Evolutionary conservation across 2,113 vertebrate species (phyloP), one percentile per base, ranked within the genome.

Genomic region (Dasyornis broadbenti): DNA sequence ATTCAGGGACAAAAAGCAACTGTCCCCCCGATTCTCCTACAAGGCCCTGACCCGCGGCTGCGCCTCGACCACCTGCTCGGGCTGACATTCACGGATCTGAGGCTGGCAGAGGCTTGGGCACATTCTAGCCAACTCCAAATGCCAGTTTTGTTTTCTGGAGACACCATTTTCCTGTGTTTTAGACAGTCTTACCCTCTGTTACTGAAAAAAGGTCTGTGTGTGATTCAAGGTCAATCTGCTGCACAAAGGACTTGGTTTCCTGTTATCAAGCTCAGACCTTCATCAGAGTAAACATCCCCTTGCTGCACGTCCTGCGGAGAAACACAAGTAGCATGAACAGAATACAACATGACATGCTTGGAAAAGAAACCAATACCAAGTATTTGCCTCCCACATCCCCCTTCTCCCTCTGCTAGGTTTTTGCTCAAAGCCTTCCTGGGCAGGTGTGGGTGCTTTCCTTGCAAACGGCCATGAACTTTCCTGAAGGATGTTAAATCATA

Each of bases 241-340:
- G 42, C 72, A 85, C 69, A 91, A 95, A 94, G 88, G 95, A 82
- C 83, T 95, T 59, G 23, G 94, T 97, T 98, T 97, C 96, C 96
- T 97, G 96, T 97, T 98, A 98, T 97, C 95, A 96, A 94, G 91
- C 91, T 82, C 88, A 71, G 85, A 95, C 79, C 97, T 91, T 92
- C 94, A 94, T 96, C 90, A 95, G 82, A 81, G 86, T 87, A 95
- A 94, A 94, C 94, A 94, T 90, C 86, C 73, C 80, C 60, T 78
- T 13, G 1, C 42, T 59, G 86, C 91, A 90, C 47, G 20, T 95
- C 92, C 86, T 85, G 64, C 44, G 45, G 82, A 94, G 92, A 96
- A 95, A 97, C n/a, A 72, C 30, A 71, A 96, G 60, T 65, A 44
- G 5, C 10, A 94, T 6, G 44, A 93, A 84, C 54, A 69, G 79